Evolutionary conservation across 2,113 vertebrate species (phyloP).

Genomic region (Neopipo cinnamomea): DNA sequence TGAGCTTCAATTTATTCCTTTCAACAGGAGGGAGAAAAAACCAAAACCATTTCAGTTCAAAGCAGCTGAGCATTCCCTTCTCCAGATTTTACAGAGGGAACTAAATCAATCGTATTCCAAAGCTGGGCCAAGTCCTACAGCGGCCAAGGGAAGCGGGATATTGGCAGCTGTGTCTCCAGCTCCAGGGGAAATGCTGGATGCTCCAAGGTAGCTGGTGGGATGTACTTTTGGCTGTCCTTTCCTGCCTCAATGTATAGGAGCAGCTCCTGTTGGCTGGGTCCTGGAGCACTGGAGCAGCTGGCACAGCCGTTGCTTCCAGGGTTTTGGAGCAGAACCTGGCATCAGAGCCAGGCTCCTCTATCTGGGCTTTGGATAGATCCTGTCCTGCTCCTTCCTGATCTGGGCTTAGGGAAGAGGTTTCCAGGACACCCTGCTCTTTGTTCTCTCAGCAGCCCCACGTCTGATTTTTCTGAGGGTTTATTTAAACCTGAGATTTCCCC

Average conservation of each 20-base stretch:
- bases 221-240: constrained; percentile 51
- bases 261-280: constrained; percentile 35
- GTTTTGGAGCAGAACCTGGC: constrained; percentile 2
- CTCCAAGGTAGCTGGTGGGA: constrained; percentile 1
- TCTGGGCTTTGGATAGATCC: background rate
- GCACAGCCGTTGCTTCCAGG: background rate
- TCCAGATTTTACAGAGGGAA: constrained; percentile 50
- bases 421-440: background rate
- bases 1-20: constrained; percentile 25
- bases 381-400: background rate
- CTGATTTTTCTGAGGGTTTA: background rate
- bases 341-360: background rate
- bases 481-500: background rate
- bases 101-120: constrained; percentile 15
- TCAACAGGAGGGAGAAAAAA: background rate
- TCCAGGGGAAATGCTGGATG: constrained; percentile 29
- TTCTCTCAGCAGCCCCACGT: background rate
- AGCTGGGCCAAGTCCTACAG: constrained; percentile 4
- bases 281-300: constrained; percentile 41
- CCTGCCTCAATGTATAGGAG: constrained; percentile 6
- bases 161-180: constrained; percentile 51
- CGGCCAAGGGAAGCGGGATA: constrained; percentile 20
- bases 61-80: constrained; percentile 49
- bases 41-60: background rate
- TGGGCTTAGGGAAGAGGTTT: background rate